phyloP scores from a whole-genome alignment of 2,888 invertebrate species.

The Corbicula japonica region DNA sequence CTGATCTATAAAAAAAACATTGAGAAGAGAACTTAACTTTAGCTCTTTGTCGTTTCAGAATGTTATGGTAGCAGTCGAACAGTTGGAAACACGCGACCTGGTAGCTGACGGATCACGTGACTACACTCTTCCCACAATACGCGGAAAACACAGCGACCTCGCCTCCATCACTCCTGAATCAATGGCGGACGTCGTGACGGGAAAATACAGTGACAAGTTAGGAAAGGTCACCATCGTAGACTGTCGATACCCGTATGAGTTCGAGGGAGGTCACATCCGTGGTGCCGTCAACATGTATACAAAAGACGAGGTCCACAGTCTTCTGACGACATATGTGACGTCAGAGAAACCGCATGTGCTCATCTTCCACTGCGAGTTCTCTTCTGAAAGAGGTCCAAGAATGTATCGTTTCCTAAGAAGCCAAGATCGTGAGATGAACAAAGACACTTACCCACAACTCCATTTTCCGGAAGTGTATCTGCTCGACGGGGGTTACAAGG shows the following conservation, averaged over 20 bases:
- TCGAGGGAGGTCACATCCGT: constrained; percentile 54
- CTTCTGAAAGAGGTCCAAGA: constrained; percentile 59
- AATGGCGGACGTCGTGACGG: constrained; percentile 45
- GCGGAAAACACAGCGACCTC: constrained; percentile 79
- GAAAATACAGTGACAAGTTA: constrained; percentile 35
- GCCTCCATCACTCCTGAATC: constrained; percentile 78
- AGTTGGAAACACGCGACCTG: constrained; percentile 43
- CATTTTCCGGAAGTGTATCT: constrained; percentile 97
- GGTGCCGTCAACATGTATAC: constrained; percentile 59
- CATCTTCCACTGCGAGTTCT: constrained; percentile 66
- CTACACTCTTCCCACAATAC: constrained; percentile 75
- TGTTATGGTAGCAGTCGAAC: constrained; percentile 55
- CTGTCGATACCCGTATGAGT: constrained; percentile 60
- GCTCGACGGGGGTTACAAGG: constrained; percentile 95
- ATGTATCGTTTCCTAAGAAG: constrained; percentile 48
- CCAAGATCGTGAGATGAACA: constrained; percentile 92
- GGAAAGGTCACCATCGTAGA: constrained; percentile 50
- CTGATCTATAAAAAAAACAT: neutral
- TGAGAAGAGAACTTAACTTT: neutral
- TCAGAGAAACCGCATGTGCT: constrained; percentile 58
- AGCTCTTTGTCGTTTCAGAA: neutral
- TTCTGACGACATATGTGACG: constrained; percentile 31
- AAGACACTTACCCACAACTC: constrained; percentile 93
- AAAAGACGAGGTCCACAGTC: constrained; percentile 49
- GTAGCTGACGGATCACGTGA: constrained; percentile 61